Percentiles rank a stretch among this genome's conserved stretches.
These are phyloP conservation scores for Sterna hirundo DNA, from an alignment of 2,113 vertebrate genomes.

Conservation along the genomic window DNA sequence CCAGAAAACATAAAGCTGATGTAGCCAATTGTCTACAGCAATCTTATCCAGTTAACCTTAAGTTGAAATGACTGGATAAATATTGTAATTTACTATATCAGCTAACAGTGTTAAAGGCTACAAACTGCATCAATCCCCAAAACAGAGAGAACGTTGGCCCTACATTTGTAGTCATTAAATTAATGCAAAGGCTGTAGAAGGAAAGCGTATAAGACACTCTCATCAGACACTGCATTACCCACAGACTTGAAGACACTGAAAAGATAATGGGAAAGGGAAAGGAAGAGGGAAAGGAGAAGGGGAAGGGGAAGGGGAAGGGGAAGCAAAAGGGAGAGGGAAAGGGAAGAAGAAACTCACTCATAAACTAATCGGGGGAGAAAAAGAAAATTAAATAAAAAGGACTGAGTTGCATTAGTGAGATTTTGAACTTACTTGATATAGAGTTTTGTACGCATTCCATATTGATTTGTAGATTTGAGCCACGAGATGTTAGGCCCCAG, in stretches of 20 bases:
- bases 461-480: background rate
- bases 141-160: background rate
- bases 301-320: background rate
- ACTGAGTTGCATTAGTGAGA: background rate
- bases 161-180: background rate
- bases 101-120: background rate
- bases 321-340: too few species aligned
- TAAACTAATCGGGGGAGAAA: background rate
- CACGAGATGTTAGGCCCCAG: background rate
- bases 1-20: background rate
- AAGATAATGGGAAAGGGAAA: background rate
- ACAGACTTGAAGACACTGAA: background rate
- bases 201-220: background rate
- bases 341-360: background rate
- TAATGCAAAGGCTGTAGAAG: background rate
- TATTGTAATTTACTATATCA: background rate
- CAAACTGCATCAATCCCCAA: background rate
- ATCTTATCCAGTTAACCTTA: background rate
- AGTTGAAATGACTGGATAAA: background rate
- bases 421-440: background rate
- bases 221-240: background rate
- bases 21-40: background rate
- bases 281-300: background rate
- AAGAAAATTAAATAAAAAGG: background rate
- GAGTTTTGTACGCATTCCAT: background rate